These are phyloP conservation scores for Margarornis squamiger DNA, from an alignment of 2,797 vertebrate species.

Conservation along the genomic window DNA sequence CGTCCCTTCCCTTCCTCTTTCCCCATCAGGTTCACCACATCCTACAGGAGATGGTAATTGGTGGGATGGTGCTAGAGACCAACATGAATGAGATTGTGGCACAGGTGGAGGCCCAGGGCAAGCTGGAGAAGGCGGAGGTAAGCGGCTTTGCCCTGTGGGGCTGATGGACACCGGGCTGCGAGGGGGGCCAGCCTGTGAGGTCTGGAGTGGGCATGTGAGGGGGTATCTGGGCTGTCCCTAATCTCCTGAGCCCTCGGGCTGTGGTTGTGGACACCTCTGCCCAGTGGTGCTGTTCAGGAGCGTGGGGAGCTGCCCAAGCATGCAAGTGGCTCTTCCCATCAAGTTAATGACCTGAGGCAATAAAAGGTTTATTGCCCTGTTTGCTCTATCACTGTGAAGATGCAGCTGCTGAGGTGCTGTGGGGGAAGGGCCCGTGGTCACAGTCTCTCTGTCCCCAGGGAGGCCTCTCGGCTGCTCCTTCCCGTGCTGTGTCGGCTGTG, in stretches of 20 bases:
- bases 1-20: no score
- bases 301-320: fast-evolving
- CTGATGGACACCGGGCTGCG: not conserved
- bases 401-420: fast-evolving
- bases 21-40: slow-evolving; percentile 88
- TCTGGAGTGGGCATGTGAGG: fast-evolving
- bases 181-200: not conserved
- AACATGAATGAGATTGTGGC: slow-evolving; percentile 95
- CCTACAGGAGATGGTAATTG: slow-evolving; percentile 94
- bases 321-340: not conserved
- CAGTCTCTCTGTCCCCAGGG: slow-evolving; percentile 72
- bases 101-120: slow-evolving; percentile 90
- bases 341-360: not conserved
- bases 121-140: slow-evolving; percentile 94
- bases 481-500: slow-evolving; percentile 90
- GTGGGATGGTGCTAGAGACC: slow-evolving; percentile 94
- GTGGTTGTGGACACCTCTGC: not conserved
- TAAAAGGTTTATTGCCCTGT: not conserved
- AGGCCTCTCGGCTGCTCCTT: slow-evolving; percentile 89
- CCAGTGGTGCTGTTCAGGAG: not conserved
- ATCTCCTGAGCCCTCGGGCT: fast-evolving
- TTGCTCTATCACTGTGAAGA: no score
- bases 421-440: not conserved
- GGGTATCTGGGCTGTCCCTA: not conserved
- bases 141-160: not conserved